phyloP scores from a whole-genome alignment of 2,888 invertebrate species.

The Fragum whitleyi region DNA sequence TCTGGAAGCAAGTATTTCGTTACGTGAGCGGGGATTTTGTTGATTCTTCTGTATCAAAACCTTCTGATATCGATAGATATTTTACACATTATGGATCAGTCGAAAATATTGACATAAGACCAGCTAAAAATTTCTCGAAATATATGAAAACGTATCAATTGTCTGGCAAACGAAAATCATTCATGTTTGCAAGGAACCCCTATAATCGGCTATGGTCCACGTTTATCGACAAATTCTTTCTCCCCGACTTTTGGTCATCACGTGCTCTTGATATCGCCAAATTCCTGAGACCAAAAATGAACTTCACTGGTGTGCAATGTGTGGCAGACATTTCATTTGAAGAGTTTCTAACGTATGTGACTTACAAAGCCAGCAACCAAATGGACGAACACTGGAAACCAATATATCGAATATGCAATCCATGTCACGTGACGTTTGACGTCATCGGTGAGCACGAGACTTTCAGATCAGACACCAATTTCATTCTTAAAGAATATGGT shows the following conservation, averaged over 20 bases:
- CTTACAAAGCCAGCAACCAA: neutral
- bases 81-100: conserved; percentile 47
- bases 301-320: conserved; percentile 30
- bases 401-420: conserved; percentile 54
- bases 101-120: conserved; percentile 18
- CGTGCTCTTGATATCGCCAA: conserved; percentile 35
- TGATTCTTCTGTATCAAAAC: conserved; percentile 19
- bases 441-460: conserved; percentile 66
- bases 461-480: conserved; percentile 47
- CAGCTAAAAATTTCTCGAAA: conserved; percentile 10
- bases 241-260: conserved; percentile 66
- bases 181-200: conserved; percentile 68
- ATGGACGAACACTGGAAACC: conserved; percentile 65
- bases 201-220: conserved; percentile 67
- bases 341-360: conserved; percentile 60
- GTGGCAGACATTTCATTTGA: conserved; percentile 58
- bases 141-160: conserved; percentile 2
- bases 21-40: conserved; percentile 41
- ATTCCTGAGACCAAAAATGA: conserved; percentile 20
- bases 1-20: conserved; percentile 55
- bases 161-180: conserved; percentile 34
- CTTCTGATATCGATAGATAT: conserved; percentile 57
- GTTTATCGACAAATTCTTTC: conserved; percentile 67
- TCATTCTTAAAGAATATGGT: conserved; percentile 47
- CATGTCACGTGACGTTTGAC: conserved; percentile 60